Conservation (phyloP, 2,113 vertebrate species). For the Plecturocebus donacophilus region DNA sequence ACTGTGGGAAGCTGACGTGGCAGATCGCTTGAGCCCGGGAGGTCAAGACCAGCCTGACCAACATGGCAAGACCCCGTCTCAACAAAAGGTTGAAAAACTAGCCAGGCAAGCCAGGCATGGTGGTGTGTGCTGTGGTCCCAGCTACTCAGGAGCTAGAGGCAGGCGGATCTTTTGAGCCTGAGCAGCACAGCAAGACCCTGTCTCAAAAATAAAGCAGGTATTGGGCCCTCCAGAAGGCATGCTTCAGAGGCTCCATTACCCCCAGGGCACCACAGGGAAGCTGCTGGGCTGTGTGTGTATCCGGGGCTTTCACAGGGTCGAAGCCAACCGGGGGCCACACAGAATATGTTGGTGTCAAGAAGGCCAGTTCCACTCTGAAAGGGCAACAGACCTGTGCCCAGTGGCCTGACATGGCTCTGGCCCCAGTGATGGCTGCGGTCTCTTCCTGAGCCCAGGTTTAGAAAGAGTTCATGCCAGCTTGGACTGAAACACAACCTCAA, state of each 20-base stretch:
- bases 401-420: not conserved
- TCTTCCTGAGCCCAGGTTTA: not conserved
- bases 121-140: no score
- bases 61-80: no score
- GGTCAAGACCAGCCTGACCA: no score
- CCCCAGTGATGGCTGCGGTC: not conserved
- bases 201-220: not conserved
- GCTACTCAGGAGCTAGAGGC: no score
- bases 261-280: fast-evolving
- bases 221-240: not conserved
- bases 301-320: not conserved
- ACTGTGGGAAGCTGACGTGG: no score
- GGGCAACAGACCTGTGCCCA: not conserved
- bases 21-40: no score
- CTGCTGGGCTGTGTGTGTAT: no score
- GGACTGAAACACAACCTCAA: not conserved
- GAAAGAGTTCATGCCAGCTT: not conserved
- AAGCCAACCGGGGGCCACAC: no score
- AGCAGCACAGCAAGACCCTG: no score
- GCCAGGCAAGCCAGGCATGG: no score
- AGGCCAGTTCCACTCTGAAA: not conserved
- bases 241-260: not conserved
- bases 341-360: not conserved
- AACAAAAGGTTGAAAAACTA: no score
- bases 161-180: no score